phyloP scores from a whole-genome alignment of 1,140 invertebrate genomes.

The Drosophila ananassae region DNA sequence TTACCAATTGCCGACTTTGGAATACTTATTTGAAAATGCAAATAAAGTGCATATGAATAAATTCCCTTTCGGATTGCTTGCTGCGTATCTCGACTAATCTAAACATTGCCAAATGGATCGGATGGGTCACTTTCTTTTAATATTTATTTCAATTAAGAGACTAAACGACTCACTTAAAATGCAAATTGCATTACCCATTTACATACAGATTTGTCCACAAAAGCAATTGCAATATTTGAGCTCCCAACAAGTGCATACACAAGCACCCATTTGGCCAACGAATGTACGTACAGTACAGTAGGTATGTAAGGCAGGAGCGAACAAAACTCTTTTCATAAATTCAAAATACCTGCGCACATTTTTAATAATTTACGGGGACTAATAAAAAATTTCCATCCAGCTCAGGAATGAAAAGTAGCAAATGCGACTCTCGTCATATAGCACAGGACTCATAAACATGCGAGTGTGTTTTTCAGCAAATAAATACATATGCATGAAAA shows the following conservation, averaged over 20 bases:
- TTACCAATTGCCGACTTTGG: slow-evolving; percentile 9
- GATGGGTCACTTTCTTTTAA: slow-evolving; percentile 46
- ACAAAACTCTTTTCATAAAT: slow-evolving; percentile 65
- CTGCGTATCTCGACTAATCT: slow-evolving; percentile 13
- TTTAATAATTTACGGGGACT: slow-evolving; percentile 58
- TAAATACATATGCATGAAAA: slow-evolving; percentile 36
- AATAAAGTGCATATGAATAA: slow-evolving; percentile 24
- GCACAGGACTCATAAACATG: neutral
- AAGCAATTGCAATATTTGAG: slow-evolving; percentile 45
- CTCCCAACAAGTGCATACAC: slow-evolving; percentile 27
- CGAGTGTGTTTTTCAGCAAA: slow-evolving; percentile 23
- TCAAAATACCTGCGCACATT: slow-evolving; percentile 45
- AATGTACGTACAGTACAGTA: neutral
- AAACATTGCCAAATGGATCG: slow-evolving; percentile 31
- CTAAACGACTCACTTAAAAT: slow-evolving; percentile 81
- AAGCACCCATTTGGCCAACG: slow-evolving; percentile 1
- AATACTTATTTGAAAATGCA: slow-evolving; percentile 9
- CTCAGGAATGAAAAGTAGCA: slow-evolving; percentile 13
- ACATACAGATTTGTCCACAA: slow-evolving; percentile 55
- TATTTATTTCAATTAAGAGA: slow-evolving; percentile 73
- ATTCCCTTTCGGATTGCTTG: slow-evolving; percentile 20
- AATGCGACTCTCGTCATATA: neutral
- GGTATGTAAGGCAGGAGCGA: slow-evolving; percentile 13
- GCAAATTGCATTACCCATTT: slow-evolving; percentile 71
- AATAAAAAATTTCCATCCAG: slow-evolving; percentile 40